Conservation (phyloP, 2,113 vertebrate species). For the Azemiops feae region DNA sequence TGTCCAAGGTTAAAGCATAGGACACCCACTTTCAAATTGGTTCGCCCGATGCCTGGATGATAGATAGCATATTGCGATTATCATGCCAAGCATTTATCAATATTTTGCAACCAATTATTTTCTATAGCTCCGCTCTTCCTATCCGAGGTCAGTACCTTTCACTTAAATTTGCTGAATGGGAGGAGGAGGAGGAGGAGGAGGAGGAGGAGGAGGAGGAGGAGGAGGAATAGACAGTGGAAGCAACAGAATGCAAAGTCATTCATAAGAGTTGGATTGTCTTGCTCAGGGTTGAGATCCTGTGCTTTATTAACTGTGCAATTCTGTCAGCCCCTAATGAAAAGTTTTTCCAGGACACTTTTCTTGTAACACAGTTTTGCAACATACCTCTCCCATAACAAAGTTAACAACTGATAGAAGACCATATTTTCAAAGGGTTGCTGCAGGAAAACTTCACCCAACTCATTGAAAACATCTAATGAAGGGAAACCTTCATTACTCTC, state of each 20-base stretch:
- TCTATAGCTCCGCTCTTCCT: conserved; percentile 47
- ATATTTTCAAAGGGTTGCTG: neutral
- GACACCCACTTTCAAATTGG: conserved; percentile 53
- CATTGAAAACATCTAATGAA: too few species aligned
- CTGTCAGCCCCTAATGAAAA: neutral
- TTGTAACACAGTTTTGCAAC: too few species aligned
- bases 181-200: neutral
- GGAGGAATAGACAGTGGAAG: conserved; percentile 11
- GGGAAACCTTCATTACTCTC: too few species aligned
- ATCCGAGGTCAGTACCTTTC: conserved; percentile 44
- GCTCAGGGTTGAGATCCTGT: neutral
- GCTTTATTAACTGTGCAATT: conserved; percentile 17
- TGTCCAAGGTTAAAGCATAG: conserved; percentile 52
- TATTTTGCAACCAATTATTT: conserved; percentile 46
- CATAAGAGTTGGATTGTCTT: conserved; percentile 22
- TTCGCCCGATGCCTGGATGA: conserved; percentile 45
- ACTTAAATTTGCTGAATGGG: conserved; percentile 44
- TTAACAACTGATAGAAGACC: neutral
- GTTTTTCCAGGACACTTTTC: neutral
- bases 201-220: conserved; percentile 14
- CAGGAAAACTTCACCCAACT: too few species aligned
- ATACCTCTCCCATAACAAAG: too few species aligned
- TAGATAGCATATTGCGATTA: conserved; percentile 41
- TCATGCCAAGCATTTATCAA: conserved; percentile 53
- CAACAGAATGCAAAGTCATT: conserved; percentile 37